A percentile compares a stretch with the other conserved stretches of the same genome.
These are phyloP conservation scores for Micrastur ruficollis DNA, from an alignment of 2,797 vertebrate genomes.

Conservation along the genomic window DNA sequence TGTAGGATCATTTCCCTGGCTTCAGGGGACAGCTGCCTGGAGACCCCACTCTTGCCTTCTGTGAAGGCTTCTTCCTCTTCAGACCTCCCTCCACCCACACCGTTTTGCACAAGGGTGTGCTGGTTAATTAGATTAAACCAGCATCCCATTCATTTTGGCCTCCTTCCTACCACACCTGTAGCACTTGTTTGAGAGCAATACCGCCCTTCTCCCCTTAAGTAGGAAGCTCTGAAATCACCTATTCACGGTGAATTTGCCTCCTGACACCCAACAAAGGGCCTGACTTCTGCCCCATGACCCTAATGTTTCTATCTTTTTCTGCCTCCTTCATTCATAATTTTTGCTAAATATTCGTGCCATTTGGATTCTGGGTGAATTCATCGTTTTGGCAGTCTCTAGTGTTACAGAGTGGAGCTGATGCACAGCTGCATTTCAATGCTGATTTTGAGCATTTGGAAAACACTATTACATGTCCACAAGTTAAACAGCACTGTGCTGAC, in stretches of 20 bases:
- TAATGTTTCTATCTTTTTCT: background rate
- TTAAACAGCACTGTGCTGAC: background rate
- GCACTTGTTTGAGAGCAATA: background rate
- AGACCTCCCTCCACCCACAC: background rate
- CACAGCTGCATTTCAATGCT: background rate
- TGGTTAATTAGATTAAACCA: background rate
- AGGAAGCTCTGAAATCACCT: background rate
- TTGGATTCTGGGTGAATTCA: background rate
- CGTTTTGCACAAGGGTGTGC: background rate
- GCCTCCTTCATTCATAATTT: background rate
- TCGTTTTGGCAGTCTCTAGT: background rate
- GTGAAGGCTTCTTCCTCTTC: background rate
- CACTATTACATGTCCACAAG: accelerated
- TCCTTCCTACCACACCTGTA: background rate
- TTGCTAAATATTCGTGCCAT: background rate
- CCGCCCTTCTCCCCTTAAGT: background rate
- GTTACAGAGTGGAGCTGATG: background rate
- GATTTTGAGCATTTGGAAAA: background rate
- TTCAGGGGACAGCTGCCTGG: background rate
- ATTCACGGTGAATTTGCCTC: background rate
- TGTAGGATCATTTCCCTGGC: background rate
- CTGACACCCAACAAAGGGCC: background rate
- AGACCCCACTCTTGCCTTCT: background rate
- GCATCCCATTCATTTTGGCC: background rate
- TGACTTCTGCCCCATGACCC: background rate